Percentiles rank a stretch among this genome's conserved stretches.
These are phyloP conservation scores for Barbus barbus DNA, from an alignment of 2,113 vertebrate genomes.

Conservation along the genomic window DNA sequence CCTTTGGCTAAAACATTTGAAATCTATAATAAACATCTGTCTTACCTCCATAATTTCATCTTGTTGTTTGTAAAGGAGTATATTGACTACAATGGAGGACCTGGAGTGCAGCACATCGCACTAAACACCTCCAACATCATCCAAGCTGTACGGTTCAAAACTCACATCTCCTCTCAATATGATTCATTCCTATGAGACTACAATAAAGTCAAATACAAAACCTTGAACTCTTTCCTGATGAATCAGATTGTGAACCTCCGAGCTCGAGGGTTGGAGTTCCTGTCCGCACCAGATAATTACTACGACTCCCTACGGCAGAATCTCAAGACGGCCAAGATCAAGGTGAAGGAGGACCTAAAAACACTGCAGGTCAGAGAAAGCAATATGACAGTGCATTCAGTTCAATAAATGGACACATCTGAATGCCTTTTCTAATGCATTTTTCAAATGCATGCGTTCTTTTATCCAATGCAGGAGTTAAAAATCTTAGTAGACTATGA, in stretches of 20 bases:
- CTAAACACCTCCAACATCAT: conserved; percentile 83
- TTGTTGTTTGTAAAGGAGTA: conserved; percentile 72
- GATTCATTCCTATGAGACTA: neutral
- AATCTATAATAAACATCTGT: neutral
- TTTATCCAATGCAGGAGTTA: conserved; percentile 68
- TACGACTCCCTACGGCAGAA: conserved; percentile 73
- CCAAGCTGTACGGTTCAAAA: conserved; percentile 74
- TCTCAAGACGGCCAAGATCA: conserved; percentile 79
- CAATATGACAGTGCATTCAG: neutral
- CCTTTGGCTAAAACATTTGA: neutral
- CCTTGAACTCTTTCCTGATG: neutral
- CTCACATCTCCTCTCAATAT: neutral
- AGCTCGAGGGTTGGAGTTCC: conserved; percentile 79
- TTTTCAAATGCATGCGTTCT: neutral
- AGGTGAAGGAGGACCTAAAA: conserved; percentile 79
- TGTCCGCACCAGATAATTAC: conserved; percentile 76
- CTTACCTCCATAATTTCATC: neutral
- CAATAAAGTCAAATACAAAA: neutral
- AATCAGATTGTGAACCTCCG: conserved; percentile 78
- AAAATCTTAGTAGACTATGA: conserved; percentile 84
- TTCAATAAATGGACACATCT: neutral
- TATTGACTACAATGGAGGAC: conserved; percentile 80
- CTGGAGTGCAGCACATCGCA: conserved; percentile 83
- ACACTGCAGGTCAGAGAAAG: conserved; percentile 73
- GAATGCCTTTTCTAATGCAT: neutral